Evolutionary conservation across 1,140 invertebrate genomes (phyloP).

Genomic region (Eurosta solidaginis): DNA sequence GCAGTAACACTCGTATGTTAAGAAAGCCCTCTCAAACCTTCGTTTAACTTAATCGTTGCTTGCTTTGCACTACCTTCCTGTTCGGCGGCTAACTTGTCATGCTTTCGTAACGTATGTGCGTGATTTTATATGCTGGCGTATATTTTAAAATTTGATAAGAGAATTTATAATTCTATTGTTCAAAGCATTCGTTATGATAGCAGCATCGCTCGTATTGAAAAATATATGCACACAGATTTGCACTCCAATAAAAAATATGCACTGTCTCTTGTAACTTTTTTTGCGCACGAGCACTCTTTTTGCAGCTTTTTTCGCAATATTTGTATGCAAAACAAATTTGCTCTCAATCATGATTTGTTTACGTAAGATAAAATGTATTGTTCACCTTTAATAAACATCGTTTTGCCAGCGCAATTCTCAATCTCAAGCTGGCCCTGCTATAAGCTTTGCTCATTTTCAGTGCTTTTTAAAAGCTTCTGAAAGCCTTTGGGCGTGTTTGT

Average conservation of each 20-base stretch:
- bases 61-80: no score
- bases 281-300: no score
- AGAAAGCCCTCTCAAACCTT: no score
- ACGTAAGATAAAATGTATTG: background rate
- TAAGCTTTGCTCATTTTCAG: background rate
- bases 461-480: background rate
- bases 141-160: no score
- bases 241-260: no score
- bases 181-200: no score
- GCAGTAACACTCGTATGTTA: background rate
- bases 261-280: background rate
- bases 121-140: background rate
- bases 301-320: background rate
- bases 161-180: no score
- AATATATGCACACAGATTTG: no score
- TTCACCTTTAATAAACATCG: background rate
- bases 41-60: no score
- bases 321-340: no score
- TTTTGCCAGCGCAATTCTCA: no score
- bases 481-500: constrained; percentile 19
- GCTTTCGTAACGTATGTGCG: background rate
- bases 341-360: background rate
- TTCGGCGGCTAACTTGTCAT: background rate
- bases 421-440: background rate
- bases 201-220: no score